Evolutionary conservation across 2,113 vertebrate genomes (phyloP).

Genomic region (Mustela nigripes): DNA sequence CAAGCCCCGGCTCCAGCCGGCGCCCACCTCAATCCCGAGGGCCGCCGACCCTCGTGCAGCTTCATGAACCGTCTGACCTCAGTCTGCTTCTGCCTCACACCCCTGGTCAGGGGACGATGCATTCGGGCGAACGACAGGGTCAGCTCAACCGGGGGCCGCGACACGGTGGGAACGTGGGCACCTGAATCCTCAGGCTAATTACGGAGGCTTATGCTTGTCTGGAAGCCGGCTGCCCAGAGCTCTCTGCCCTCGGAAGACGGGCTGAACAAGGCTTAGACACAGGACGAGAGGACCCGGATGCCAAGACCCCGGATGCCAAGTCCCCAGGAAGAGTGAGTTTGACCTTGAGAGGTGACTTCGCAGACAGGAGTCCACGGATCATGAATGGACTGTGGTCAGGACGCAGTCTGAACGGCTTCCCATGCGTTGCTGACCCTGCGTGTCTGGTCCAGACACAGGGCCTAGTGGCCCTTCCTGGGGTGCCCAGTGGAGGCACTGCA

Average conservation of each 20-base stretch:
- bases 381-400: not conserved
- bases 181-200: not conserved
- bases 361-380: not conserved
- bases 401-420: not conserved
- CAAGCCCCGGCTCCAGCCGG: not conserved
- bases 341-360: not conserved
- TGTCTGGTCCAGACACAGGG: not conserved
- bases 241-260: not conserved
- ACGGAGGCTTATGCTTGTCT: not conserved
- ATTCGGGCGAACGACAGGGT: not conserved
- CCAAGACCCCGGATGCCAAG: not conserved
- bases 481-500: not conserved
- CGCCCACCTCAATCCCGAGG: not conserved
- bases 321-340: not conserved
- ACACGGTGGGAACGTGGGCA: too few relatives aligned
- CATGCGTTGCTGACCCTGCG: not conserved
- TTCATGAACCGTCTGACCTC: not conserved
- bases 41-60: not conserved
- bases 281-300: not conserved
- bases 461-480: not conserved
- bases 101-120: not conserved
- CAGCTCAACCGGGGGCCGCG: not conserved
- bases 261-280: not conserved
- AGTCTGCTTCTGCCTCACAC: not conserved
- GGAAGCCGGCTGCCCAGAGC: not conserved